phyloP scores from a whole-genome alignment of 2,113 vertebrate genomes.

The Paramisgurnus dabryanus region DNA sequence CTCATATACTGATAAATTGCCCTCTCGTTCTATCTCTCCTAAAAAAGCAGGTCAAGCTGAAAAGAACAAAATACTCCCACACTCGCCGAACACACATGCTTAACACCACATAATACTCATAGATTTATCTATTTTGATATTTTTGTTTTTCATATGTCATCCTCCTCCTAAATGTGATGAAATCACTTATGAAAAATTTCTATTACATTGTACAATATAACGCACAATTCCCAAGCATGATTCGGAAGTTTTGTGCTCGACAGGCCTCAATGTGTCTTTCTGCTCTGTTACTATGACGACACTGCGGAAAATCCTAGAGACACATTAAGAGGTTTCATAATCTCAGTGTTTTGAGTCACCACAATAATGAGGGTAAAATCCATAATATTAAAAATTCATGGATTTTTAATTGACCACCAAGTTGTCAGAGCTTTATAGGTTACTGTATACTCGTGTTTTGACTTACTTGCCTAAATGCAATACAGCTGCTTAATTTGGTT shows the following conservation, averaged over 20 bases:
- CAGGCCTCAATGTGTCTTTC: slow-evolving; percentile 5
- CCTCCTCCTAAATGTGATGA: not conserved
- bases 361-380: not conserved
- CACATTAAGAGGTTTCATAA: not conserved
- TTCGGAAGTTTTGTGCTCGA: not conserved
- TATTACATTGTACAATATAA: too few relatives aligned
- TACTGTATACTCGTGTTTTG: not conserved
- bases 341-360: not conserved
- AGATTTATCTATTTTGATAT: not conserved
- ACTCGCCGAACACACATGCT: not conserved
- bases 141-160: not conserved
- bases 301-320: not conserved
- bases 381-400: not conserved
- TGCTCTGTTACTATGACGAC: slow-evolving; percentile 10
- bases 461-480: not conserved
- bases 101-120: not conserved
- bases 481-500: not conserved
- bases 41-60: slow-evolving; percentile 23
- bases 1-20: not conserved
- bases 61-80: slow-evolving; percentile 10
- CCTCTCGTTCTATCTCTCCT: not conserved
- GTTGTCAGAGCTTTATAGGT: not conserved
- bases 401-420: not conserved
- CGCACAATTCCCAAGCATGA: not conserved
- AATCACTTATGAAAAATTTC: not conserved